Evolutionary conservation across 2,113 vertebrate species (phyloP).

Genomic region (Lepus timidus): DNA sequence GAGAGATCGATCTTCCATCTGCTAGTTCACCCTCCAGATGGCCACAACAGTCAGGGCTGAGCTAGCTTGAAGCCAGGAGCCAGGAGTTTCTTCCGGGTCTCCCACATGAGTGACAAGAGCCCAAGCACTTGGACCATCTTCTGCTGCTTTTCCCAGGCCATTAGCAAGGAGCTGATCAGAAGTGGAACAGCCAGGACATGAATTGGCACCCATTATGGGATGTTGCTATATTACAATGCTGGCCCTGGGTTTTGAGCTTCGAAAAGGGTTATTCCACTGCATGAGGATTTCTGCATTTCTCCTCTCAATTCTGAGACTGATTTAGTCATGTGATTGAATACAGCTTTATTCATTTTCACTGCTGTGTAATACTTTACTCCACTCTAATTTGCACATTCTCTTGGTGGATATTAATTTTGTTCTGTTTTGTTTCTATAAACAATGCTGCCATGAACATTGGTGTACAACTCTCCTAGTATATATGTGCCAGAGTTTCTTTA

Average conservation of each 20-base stretch:
- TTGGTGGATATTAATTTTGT: background rate
- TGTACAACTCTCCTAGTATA: background rate
- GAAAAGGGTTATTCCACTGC: background rate
- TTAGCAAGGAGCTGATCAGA: too few relatives aligned
- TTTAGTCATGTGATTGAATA: background rate
- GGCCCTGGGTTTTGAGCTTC: background rate
- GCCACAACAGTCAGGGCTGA: too few relatives aligned
- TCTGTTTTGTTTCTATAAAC: conserved; percentile 1
- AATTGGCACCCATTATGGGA: too few relatives aligned
- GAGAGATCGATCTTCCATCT: too few relatives aligned
- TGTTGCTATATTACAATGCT: too few relatives aligned
- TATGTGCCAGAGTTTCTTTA: background rate
- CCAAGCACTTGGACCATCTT: too few relatives aligned
- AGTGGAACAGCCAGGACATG: too few relatives aligned
- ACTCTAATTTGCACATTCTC: background rate
- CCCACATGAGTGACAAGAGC: too few relatives aligned
- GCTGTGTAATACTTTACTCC: background rate
- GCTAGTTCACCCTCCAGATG: too few relatives aligned
- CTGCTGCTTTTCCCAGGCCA: too few relatives aligned
- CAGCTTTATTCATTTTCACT: background rate
- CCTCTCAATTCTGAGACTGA: background rate
- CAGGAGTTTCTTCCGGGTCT: too few relatives aligned
- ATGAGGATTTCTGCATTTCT: background rate
- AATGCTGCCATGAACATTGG: background rate
- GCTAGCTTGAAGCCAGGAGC: too few relatives aligned